Evolutionary conservation across 2,888 invertebrate species (phyloP), one percentile per base, ranked within the genome.

Genomic region (Phaonia tiefii): DNA sequence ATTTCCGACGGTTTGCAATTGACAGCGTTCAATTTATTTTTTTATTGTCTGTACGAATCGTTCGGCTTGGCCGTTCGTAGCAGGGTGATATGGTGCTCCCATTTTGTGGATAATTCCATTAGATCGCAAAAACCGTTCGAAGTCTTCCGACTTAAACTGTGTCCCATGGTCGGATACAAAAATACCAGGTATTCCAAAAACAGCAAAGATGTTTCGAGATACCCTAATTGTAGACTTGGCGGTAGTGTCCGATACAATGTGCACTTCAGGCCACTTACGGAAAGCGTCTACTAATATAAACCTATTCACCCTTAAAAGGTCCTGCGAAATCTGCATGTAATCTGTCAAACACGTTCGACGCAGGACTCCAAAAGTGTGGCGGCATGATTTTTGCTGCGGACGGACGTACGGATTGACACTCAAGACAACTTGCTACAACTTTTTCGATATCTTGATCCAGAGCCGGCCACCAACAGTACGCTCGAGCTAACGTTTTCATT

Each of bases 201-300:
- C 39, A 7, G 75, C 56, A 79, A 84, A 83, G 56, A 84, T 79
- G 15, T 82, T 39, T 31, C 81, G 42, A 8, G 67, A 84, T 15
- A 67, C 75, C 10, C 67, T 44, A 20, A 84, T 81, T 7, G 82
- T 83, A 25, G 74, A 69, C 11, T 37, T 46, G 1, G 84, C 13
- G 10, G 83, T 84, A 51, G 80, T 82, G 44, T 72, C 82, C 15
- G 75, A 56, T 15, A 80, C 63, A 10, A 82, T 46, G 15, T 78
- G 77, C 3, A 86, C 80, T 76, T 86, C 84, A 1, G 85, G 81
- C 83, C 86, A 85, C 42, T 84, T 85, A 54, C 85, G 84, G 10
- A 65, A 77, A 13, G 73, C 79, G 39, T 84, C 80, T 4, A 79
- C 71, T n/a, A 82, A 44, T 51, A 80, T 66, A 37, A 84, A 82